Conservation (phyloP, 2,113 vertebrate species). For the Varanus salvator region DNA sequence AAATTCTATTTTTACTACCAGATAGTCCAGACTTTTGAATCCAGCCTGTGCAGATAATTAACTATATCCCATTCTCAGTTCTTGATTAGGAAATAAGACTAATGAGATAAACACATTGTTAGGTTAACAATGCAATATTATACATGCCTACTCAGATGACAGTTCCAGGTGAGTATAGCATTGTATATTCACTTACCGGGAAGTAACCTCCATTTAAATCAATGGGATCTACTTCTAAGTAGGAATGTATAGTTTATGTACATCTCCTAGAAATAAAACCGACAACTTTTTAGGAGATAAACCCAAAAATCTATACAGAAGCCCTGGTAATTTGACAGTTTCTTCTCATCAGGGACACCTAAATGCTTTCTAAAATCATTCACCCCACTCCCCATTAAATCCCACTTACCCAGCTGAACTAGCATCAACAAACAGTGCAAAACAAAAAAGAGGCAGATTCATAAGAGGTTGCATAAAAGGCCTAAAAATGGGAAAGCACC, state of each 20-base stretch:
- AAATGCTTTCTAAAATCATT: background rate
- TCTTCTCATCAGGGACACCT: background rate
- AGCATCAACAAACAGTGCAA: too few species aligned
- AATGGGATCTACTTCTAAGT: too few species aligned
- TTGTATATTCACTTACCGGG: too few species aligned
- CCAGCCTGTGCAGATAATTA: background rate
- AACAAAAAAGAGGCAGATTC: too few species aligned
- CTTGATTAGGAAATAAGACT: constrained; percentile 3
- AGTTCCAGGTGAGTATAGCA: background rate
- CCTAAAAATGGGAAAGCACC: too few species aligned
- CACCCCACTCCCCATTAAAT: background rate
- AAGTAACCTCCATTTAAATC: too few species aligned
- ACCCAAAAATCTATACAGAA: background rate
- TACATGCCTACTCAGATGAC: background rate
- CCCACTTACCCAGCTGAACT: background rate
- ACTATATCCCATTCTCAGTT: background rate
- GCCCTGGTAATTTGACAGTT: background rate
- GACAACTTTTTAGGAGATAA: rapidly evolving
- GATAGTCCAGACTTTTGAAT: background rate
- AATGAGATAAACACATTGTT: constrained; percentile 14
- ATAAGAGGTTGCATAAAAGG: too few species aligned
- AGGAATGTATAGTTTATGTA: background rate
- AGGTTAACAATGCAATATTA: background rate
- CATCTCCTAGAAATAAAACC: background rate
- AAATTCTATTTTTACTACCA: background rate